phyloP scores from a whole-genome alignment of 2,113 vertebrate genomes.

The Paralichthys olivaceus region DNA sequence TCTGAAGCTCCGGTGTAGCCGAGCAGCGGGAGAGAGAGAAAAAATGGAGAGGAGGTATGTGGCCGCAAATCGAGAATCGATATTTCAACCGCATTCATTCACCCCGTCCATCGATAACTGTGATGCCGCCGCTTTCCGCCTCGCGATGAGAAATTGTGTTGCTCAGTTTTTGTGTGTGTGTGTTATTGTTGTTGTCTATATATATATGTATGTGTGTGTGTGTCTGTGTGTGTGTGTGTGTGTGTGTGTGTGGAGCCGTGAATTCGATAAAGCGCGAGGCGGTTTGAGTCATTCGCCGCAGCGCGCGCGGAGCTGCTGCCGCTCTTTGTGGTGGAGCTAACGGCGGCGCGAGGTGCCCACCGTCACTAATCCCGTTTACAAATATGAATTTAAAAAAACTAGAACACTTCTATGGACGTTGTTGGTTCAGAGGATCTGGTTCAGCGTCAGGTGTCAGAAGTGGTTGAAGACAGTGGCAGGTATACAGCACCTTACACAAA shows the following conservation, averaged over 20 bases:
- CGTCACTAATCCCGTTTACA: background rate
- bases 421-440: background rate
- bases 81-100: slow-evolving; percentile 80
- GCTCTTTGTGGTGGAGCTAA: slow-evolving; percentile 63
- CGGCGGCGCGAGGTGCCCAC: slow-evolving; percentile 27
- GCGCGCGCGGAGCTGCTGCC: slow-evolving; percentile 52
- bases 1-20: background rate
- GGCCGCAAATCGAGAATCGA: slow-evolving; percentile 79
- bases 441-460: background rate
- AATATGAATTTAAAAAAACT: background rate
- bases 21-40: slow-evolving; percentile 8
- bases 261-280: slow-evolving; percentile 70
- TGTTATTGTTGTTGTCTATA: background rate
- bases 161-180: background rate
- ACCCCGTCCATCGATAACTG: slow-evolving; percentile 71
- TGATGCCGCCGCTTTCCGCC: slow-evolving; percentile 48
- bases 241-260: slow-evolving; percentile 29
- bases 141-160: background rate
- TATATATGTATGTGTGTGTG: background rate
- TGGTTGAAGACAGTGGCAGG: background rate
- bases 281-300: slow-evolving; percentile 78
- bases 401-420: background rate
- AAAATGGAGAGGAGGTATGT: slow-evolving; percentile 63
- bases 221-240: slow-evolving; percentile 10
- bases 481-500: slow-evolving; percentile 46